phyloP scores from a whole-genome alignment of 23 tunicate species.

The Styela plicata region DNA sequence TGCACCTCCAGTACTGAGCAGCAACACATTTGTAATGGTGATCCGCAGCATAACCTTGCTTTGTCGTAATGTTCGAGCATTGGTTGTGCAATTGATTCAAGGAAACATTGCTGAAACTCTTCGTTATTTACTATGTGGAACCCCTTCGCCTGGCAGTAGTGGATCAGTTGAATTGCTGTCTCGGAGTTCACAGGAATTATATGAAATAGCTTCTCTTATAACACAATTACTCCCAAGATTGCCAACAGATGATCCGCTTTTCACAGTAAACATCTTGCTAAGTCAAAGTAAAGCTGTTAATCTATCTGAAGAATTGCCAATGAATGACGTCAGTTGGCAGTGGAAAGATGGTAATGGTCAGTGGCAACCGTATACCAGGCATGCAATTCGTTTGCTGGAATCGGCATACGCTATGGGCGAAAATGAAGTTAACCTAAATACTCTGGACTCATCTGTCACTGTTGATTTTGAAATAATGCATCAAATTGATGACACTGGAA shows the following conservation, averaged over 20 bases:
- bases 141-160: slow-evolving; percentile 43
- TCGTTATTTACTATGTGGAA: slow-evolving; percentile 74
- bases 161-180: slow-evolving; percentile 55
- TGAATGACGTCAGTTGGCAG: slow-evolving; percentile 48
- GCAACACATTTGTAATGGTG: slow-evolving; percentile 89
- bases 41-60: slow-evolving; percentile 72
- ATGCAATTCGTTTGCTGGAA: slow-evolving; percentile 73
- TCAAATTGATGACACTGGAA: slow-evolving; percentile 78
- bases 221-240: slow-evolving; percentile 75
- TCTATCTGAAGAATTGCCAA: background rate
- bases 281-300: slow-evolving; percentile 12
- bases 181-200: slow-evolving; percentile 76
- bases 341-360: slow-evolving; percentile 54
- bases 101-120: slow-evolving; percentile 86
- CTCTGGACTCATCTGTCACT: slow-evolving; percentile 47
- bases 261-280: slow-evolving; percentile 44
- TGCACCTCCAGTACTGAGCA: slow-evolving; percentile 70
- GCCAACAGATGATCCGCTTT: slow-evolving; percentile 74
- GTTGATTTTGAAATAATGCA: slow-evolving; percentile 73
- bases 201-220: slow-evolving; percentile 73
- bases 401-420: slow-evolving; percentile 67
- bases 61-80: slow-evolving; percentile 62
- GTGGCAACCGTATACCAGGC: slow-evolving; percentile 66
- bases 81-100: slow-evolving; percentile 61
- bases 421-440: slow-evolving; percentile 50